These are phyloP conservation scores for Ectemnius cavifrons DNA, from an alignment of 2,888 invertebrate species.

Conservation along the genomic window DNA sequence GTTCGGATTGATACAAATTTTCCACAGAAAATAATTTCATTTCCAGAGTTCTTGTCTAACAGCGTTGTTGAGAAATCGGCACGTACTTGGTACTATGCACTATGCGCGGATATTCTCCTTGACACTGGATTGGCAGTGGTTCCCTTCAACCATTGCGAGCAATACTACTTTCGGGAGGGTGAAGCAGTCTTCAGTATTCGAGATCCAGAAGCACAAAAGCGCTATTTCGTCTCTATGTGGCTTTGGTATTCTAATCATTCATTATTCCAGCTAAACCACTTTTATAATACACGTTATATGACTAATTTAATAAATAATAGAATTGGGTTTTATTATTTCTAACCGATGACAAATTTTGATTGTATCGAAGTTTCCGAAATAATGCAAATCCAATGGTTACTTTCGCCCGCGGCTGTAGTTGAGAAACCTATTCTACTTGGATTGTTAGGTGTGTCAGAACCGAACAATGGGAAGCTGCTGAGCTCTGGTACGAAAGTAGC, in stretches of 20 bases:
- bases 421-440: no score
- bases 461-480: conserved; percentile 81
- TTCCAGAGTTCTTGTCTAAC: conserved; percentile 36
- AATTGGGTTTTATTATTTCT: no score
- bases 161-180: conserved; percentile 80
- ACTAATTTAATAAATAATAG: no score
- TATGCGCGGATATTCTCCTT: conserved; percentile 80
- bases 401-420: no score
- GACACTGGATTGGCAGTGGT: conserved; percentile 82
- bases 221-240: conserved; percentile 82
- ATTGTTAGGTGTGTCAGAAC: conserved; percentile 80
- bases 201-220: conserved; percentile 80
- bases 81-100: conserved; percentile 82
- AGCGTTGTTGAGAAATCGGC: conserved; percentile 77
- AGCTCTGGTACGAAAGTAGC: conserved; percentile 79
- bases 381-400: no score
- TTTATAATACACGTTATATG: not conserved
- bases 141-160: conserved; percentile 79
- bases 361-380: no score
- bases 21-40: no score
- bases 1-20: no score
- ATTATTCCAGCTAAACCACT: not conserved
- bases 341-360: no score
- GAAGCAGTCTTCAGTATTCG: conserved; percentile 77
- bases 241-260: conserved; percentile 78